Percentiles rank a stretch among this genome's conserved stretches.
Evolutionary conservation across 2,888 invertebrate species (phyloP).

Genomic region (Acleris sparsana): DNA sequence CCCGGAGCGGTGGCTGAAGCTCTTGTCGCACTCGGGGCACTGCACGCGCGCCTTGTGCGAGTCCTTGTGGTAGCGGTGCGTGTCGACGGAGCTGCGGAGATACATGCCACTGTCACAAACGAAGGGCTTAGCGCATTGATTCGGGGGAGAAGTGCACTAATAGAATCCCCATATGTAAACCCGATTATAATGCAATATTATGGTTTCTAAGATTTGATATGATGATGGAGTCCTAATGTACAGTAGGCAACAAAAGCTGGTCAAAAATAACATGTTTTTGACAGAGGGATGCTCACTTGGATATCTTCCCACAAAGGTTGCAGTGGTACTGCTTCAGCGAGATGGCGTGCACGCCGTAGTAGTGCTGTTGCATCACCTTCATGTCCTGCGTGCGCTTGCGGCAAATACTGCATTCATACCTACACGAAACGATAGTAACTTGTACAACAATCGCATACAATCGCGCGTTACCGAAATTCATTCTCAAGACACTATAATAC

Average conservation of each 20-base stretch:
- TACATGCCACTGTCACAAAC: too few relatives aligned
- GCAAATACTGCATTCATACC: conserved; percentile 68
- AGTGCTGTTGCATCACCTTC: conserved; percentile 67
- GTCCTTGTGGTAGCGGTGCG: conserved; percentile 65
- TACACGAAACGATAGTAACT: conserved; percentile 36
- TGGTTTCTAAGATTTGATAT: too few relatives aligned
- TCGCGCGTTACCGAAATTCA: too few relatives aligned
- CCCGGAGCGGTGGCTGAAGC: conserved; percentile 71
- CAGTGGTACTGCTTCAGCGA: conserved; percentile 59
- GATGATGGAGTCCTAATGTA: too few relatives aligned
- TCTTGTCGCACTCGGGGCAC: conserved; percentile 72
- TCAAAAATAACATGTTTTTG: too few relatives aligned
- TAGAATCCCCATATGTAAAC: too few relatives aligned
- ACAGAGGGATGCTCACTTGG: conserved; percentile 58
- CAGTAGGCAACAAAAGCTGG: too few relatives aligned
- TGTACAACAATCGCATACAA: too few relatives aligned
- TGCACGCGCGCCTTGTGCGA: conserved; percentile 65
- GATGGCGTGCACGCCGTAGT: conserved; percentile 57
- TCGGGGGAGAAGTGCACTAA: too few relatives aligned
- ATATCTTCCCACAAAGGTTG: conserved; percentile 59
- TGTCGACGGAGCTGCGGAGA: conserved; percentile 61
- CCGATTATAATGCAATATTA: too few relatives aligned
- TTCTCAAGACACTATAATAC: too few relatives aligned
- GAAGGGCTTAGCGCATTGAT: too few relatives aligned
- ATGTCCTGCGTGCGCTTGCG: conserved; percentile 58